Evolutionary conservation across 2,888 invertebrate genomes (phyloP).

Genomic region (Megamerina dolium): DNA sequence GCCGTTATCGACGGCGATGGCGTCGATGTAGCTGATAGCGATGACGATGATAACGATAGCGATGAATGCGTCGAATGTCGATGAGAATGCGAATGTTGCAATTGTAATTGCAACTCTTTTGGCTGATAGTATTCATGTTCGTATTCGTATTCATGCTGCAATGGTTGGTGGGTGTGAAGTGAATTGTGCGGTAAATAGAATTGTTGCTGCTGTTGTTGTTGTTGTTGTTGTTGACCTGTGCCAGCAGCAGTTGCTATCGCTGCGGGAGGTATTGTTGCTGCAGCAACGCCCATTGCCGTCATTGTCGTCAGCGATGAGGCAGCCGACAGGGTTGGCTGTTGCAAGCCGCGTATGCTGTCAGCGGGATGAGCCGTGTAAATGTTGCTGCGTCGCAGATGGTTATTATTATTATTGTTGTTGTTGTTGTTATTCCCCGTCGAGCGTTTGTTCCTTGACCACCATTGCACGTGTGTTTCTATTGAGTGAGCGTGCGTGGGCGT

Average conservation of each 20-base stretch:
- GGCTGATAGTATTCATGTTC: slow-evolving; percentile 46
- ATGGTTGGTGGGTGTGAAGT: slow-evolving; percentile 18
- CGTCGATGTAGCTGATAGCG: slow-evolving; percentile 28
- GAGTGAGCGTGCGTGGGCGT: slow-evolving; percentile 10
- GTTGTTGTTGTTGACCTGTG: slow-evolving; percentile 10
- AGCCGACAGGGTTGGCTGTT: slow-evolving; percentile 29
- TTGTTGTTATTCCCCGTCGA: too few relatives aligned
- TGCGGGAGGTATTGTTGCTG: slow-evolving; percentile 20
- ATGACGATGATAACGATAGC: slow-evolving; percentile 26
- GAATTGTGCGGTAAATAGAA: neutral
- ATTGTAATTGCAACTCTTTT: slow-evolving; percentile 35
- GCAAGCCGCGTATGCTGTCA: slow-evolving; percentile 47
- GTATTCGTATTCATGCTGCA: slow-evolving; percentile 32
- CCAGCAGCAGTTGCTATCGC: slow-evolving; percentile 12
- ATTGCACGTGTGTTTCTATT: slow-evolving; percentile 48
- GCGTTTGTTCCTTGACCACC: slow-evolving; percentile 50
- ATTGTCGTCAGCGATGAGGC: slow-evolving; percentile 28
- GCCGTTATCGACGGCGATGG: slow-evolving; percentile 29
- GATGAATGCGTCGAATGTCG: slow-evolving; percentile 5
- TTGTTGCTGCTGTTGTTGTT: slow-evolving; percentile 25
- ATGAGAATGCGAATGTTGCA: slow-evolving; percentile 21
- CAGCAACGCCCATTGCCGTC: slow-evolving; percentile 18
- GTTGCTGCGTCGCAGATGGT: slow-evolving; percentile 46
- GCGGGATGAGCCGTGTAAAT: slow-evolving; percentile 49
- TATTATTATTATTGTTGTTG: slow-evolving; percentile 42